Conservation (phyloP, 2,113 vertebrate genomes). For the Triplophysa tibetana region DNA sequence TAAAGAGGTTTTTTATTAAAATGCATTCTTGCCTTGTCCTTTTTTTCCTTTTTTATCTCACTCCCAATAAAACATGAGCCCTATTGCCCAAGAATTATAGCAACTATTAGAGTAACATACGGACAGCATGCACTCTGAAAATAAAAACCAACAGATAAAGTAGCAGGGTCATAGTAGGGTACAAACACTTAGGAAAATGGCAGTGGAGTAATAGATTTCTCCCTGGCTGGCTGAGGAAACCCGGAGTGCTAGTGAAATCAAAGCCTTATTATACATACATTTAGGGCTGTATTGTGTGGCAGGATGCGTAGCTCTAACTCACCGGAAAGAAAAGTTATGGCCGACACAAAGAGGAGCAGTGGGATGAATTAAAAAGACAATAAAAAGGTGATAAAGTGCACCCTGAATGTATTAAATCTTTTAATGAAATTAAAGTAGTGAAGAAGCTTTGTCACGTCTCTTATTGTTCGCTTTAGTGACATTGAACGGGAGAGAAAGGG, state of each 20-base stretch:
- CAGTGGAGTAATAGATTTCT: conserved; percentile 82
- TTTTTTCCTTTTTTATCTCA: conserved; percentile 74
- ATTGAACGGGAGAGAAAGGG: conserved; percentile 12
- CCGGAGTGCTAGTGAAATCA: conserved; percentile 68
- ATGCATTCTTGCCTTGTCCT: conserved; percentile 77
- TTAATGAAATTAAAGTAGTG: conserved; percentile 68
- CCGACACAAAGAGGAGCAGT: conserved; percentile 45
- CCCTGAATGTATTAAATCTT: conserved; percentile 56
- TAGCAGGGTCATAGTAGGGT: conserved; percentile 85
- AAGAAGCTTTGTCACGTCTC: conserved; percentile 46
- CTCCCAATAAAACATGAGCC: conserved; percentile 86
- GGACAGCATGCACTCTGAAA: conserved; percentile 91
- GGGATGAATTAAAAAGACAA: conserved; percentile 61
- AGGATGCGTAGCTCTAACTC: conserved; percentile 28
- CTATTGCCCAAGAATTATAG: conserved; percentile 94
- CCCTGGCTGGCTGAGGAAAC: conserved; percentile 54
- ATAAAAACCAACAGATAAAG: conserved; percentile 96
- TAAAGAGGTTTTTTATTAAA: conserved; percentile 85
- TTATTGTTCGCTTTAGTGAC: conserved; percentile 39
- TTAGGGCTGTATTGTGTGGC: conserved; percentile 52
- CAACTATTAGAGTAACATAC: conserved; percentile 94
- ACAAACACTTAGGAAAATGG: conserved; percentile 93
- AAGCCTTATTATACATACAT: conserved; percentile 67
- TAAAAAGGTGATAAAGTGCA: conserved; percentile 68
- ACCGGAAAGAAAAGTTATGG: conserved; percentile 33